Evolutionary conservation across 2,113 vertebrate genomes (phyloP).

Genomic region (Pholis gunnellus): DNA sequence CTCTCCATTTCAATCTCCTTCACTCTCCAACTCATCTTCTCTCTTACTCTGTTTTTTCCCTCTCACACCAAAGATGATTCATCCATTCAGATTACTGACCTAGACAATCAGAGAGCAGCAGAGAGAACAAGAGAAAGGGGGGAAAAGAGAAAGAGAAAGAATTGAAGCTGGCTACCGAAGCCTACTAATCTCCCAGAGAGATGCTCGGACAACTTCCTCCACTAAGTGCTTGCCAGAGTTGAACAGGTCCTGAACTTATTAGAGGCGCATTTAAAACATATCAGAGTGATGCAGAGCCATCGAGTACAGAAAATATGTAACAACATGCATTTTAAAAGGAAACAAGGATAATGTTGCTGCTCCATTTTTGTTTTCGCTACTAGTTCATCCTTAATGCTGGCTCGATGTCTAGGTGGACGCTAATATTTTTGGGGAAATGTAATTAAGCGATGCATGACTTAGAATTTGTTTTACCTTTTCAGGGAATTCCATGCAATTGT

Average conservation of each 20-base stretch:
- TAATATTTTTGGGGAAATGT: not conserved
- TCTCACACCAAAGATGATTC: conserved; percentile 39
- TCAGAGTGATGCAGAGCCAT: not conserved
- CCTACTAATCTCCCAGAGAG: conserved; percentile 55
- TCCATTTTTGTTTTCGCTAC: conserved; percentile 2
- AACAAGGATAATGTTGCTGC: not conserved
- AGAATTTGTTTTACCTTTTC: not conserved
- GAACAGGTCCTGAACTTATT: conserved; percentile 28
- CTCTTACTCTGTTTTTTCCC: not conserved
- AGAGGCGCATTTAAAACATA: not conserved
- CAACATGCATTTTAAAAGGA: not conserved
- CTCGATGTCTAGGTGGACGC: not conserved
- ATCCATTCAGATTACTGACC: conserved; percentile 71
- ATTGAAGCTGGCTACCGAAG: conserved; percentile 11
- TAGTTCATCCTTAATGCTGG: not conserved
- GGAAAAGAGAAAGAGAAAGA: conserved; percentile 9
- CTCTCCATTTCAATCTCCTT: conserved; percentile 29
- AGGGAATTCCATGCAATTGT: conserved; percentile 24
- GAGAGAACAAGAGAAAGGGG: conserved; percentile 44
- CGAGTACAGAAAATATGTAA: not conserved
- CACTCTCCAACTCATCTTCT: not conserved
- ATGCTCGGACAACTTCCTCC: conserved; percentile 39
- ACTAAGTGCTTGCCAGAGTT: conserved; percentile 26
- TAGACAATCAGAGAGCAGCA: conserved; percentile 57
- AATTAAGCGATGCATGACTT: not conserved